phyloP scores from a whole-genome alignment of 2,888 invertebrate genomes.

The Bhutanitis thaidina region DNA sequence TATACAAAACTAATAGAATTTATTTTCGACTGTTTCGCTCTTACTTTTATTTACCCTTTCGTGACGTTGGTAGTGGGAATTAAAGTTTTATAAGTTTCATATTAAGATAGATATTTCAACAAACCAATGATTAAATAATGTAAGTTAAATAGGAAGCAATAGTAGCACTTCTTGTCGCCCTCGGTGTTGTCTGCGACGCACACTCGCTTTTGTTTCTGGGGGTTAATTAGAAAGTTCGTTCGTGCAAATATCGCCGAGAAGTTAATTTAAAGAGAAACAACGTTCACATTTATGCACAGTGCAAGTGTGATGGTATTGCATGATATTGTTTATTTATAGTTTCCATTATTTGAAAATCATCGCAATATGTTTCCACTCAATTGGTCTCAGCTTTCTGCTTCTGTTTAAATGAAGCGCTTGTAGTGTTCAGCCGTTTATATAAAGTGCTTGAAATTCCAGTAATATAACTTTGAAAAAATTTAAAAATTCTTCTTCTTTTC shows the following conservation, averaged over 20 bases:
- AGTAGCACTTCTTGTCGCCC: slow-evolving; percentile 54
- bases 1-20: slow-evolving; percentile 29
- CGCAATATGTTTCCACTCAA: too few relatives aligned
- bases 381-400: too few relatives aligned
- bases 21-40: slow-evolving; percentile 32
- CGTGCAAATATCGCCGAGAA: slow-evolving; percentile 36
- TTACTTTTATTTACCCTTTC: slow-evolving; percentile 19
- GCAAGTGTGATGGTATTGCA: background rate
- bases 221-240: slow-evolving; percentile 68
- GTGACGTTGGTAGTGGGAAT: slow-evolving; percentile 7
- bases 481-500: too few relatives aligned
- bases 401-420: too few relatives aligned
- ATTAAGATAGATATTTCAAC: slow-evolving; percentile 31
- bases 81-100: slow-evolving; percentile 21
- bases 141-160: slow-evolving; percentile 38
- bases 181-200: slow-evolving; percentile 49
- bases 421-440: too few relatives aligned
- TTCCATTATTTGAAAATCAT: too few relatives aligned
- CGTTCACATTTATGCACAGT: slow-evolving; percentile 23
- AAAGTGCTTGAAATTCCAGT: too few relatives aligned
- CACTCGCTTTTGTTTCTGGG: slow-evolving; percentile 44
- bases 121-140: slow-evolving; percentile 1
- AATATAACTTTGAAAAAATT: too few relatives aligned
- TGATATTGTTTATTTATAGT: too few relatives aligned
- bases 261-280: slow-evolving; percentile 31